These are phyloP conservation scores for Liposcelis brunnea DNA, from an alignment of 2,888 invertebrate species.

Conservation along the genomic window DNA sequence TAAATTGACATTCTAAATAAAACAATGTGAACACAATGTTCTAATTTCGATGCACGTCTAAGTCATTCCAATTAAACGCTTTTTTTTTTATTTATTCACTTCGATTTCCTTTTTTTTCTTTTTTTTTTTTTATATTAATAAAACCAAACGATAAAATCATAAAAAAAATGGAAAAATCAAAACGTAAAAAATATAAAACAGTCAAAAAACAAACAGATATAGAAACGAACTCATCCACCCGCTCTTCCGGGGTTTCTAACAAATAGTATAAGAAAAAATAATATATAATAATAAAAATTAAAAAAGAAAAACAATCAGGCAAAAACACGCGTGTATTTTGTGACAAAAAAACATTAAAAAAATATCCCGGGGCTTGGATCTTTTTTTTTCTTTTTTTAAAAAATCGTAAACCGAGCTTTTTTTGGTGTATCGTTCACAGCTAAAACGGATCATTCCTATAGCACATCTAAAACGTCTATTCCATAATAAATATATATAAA, in stretches of 20 bases:
- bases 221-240: conserved; percentile 8
- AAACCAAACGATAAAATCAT: background rate
- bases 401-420: too few species aligned
- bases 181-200: background rate
- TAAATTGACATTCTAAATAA: too few species aligned
- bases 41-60: too few species aligned
- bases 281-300: too few species aligned
- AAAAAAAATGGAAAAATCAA: background rate
- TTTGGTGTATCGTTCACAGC: too few species aligned
- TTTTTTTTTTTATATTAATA: background rate
- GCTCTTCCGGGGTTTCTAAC: conserved; percentile 9
- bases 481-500: conserved; percentile 10
- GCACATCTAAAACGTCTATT: conserved; percentile 9
- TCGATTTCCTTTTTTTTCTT: too few species aligned
- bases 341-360: background rate
- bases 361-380: background rate
- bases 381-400: too few species aligned
- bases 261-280: background rate
- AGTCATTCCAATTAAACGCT: too few species aligned
- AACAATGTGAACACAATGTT: too few species aligned
- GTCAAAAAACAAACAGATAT: conserved; percentile 4
- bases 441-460: conserved; percentile 4
- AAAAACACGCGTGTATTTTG: conserved; percentile 6
- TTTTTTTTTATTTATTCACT: too few species aligned
- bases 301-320: conserved; percentile 8